These are phyloP conservation scores for Anguilla megastoma DNA, from an alignment of 2,797 vertebrate genomes.

Conservation along the genomic window DNA sequence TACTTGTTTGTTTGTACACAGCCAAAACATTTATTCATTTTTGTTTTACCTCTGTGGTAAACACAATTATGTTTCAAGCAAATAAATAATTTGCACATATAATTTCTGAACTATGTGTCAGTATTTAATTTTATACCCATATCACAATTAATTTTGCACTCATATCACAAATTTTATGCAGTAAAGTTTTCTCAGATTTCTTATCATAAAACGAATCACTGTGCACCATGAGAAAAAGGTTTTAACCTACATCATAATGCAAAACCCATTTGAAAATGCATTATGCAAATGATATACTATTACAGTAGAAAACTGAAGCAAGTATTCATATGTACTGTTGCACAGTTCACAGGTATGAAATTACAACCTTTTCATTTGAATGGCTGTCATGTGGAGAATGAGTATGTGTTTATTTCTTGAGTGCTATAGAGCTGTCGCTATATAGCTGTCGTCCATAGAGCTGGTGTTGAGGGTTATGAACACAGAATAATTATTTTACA, in stretches of 20 bases:
- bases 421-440: no score
- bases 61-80: neutral
- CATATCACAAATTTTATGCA: neutral
- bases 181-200: neutral
- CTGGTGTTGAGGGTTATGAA: slow-evolving; percentile 35
- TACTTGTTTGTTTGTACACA: no score
- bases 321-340: neutral
- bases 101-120: neutral
- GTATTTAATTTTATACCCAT: neutral
- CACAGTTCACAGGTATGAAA: neutral
- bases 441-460: slow-evolving; percentile 2
- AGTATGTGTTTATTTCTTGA: slow-evolving; percentile 11
- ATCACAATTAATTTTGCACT: neutral
- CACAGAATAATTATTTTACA: slow-evolving; percentile 33
- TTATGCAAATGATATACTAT: neutral
- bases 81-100: neutral
- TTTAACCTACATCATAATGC: neutral
- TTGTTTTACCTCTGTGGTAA: no score
- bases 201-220: neutral
- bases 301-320: neutral
- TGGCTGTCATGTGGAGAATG: neutral
- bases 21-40: no score
- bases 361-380: neutral
- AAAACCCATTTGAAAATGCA: neutral
- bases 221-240: neutral